phyloP scores from a whole-genome alignment of 1,140 invertebrate genomes.

The Cyphomyrmex costatus region DNA sequence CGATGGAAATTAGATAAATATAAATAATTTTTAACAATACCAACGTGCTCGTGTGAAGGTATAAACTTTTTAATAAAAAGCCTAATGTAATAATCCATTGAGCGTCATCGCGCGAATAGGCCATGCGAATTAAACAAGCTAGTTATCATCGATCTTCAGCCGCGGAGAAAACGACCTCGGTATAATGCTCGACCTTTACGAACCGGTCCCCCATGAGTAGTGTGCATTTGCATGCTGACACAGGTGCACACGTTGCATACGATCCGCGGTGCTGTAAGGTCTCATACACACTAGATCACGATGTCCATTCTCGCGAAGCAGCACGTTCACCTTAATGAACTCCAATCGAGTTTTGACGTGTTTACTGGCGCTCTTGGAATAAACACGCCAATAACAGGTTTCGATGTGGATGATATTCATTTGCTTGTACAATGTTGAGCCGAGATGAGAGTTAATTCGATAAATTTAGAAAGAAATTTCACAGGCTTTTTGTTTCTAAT shows the following conservation, averaged over 20 bases:
- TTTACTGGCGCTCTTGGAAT: slow-evolving; percentile 3
- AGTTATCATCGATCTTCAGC: slow-evolving; percentile 56
- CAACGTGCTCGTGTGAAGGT: neutral
- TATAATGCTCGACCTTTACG: slow-evolving; percentile 75
- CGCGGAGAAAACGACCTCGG: slow-evolving; percentile 72
- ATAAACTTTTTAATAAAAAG: neutral
- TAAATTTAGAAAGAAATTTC: neutral
- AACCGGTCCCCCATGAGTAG: slow-evolving; percentile 66
- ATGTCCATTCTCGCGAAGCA: slow-evolving; percentile 26
- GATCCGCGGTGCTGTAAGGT: neutral
- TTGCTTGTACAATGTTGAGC: slow-evolving; percentile 14
- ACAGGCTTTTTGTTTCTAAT: neutral
- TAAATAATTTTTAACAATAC: neutral
- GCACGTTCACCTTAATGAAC: slow-evolving; percentile 22
- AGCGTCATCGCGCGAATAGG: slow-evolving; percentile 28
- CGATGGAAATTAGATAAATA: neutral
- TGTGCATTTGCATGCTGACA: slow-evolving; percentile 68
- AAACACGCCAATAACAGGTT: slow-evolving; percentile 30
- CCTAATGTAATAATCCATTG: slow-evolving; percentile 25
- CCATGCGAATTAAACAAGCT: slow-evolving; percentile 30
- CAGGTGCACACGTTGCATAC: slow-evolving; percentile 67
- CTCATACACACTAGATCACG: slow-evolving; percentile 19
- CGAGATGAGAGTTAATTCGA: neutral
- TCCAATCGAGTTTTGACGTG: slow-evolving; percentile 32
- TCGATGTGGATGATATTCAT: neutral